Evolutionary conservation across 2,113 vertebrate genomes (phyloP).

Genomic region (Datnioides undecimradiatus): DNA sequence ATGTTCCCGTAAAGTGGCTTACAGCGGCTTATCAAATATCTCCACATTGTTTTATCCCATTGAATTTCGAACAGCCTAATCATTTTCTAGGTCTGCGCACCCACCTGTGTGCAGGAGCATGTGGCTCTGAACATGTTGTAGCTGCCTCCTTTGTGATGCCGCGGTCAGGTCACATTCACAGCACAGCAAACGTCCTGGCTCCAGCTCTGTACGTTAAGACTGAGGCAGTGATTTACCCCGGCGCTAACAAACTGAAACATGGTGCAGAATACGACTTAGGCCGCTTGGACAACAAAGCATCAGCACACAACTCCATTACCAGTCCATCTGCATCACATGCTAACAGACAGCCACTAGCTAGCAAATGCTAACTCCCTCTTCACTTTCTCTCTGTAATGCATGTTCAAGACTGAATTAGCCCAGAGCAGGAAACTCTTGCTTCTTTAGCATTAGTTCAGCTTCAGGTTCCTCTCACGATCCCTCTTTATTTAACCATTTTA

Average conservation of each 20-base stretch:
- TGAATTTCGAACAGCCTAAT: neutral
- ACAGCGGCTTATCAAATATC: neutral
- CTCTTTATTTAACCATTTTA: too few relatives aligned
- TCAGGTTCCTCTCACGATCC: too few relatives aligned
- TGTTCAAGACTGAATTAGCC: too few relatives aligned
- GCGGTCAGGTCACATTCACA: neutral
- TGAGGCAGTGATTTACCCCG: neutral
- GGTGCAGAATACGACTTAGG: neutral
- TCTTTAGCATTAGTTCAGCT: too few relatives aligned
- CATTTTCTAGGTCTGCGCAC: neutral
- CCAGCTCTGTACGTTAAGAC: neutral
- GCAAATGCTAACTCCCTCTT: neutral
- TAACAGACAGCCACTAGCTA: too few relatives aligned
- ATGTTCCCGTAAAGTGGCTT: slow-evolving; percentile 43
- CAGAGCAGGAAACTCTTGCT: too few relatives aligned
- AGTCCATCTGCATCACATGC: neutral
- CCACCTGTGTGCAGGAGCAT: neutral
- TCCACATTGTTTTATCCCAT: neutral
- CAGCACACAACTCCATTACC: neutral
- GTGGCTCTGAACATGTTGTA: neutral
- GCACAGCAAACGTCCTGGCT: neutral
- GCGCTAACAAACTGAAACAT: neutral
- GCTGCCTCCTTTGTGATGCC: neutral
- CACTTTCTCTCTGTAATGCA: neutral
- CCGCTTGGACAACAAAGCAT: neutral